These are phyloP conservation scores for Drosophila fulvimacula DNA, from an alignment of 2,888 invertebrate genomes.

Conservation along the genomic window DNA sequence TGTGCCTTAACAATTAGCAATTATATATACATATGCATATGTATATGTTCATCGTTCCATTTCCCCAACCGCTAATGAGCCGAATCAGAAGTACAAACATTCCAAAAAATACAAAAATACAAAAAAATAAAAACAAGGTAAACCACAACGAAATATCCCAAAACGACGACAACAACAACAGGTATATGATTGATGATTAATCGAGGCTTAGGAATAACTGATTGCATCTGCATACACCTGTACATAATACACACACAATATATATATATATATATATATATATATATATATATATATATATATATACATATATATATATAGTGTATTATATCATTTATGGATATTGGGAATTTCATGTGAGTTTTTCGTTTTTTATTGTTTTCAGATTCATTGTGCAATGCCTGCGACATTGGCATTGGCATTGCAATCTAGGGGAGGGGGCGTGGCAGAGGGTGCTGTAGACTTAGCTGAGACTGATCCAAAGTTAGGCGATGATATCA, in stretches of 20 bases:
- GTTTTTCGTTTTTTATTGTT: constrained; percentile 15
- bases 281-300: not conserved
- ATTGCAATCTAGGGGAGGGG: constrained; percentile 24
- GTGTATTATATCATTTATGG: constrained; percentile 12
- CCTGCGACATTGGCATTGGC: constrained; percentile 51
- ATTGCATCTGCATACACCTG: constrained; percentile 17
- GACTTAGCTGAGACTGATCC: constrained; percentile 30
- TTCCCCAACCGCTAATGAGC: constrained; percentile 36
- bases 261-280: not conserved
- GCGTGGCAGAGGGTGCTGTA: not conserved
- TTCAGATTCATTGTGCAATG: constrained; percentile 41
- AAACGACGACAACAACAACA: constrained; percentile 12
- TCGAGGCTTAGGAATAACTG: constrained; percentile 27
- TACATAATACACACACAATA: not conserved
- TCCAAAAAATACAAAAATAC: constrained; percentile 15
- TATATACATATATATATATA: not conserved
- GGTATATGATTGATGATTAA: constrained; percentile 33
- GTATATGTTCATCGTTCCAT: constrained; percentile 7
- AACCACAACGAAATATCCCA: constrained; percentile 26
- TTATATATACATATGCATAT: constrained; percentile 11
- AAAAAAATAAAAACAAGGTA: constrained; percentile 11
- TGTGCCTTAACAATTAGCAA: constrained; percentile 47
- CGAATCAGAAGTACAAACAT: constrained; percentile 64
- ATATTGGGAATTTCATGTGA: constrained; percentile 26
- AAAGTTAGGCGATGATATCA: constrained; percentile 72